Base-by-base conservation (phyloP, 1,140 invertebrate genomes). In the Eriocheir sinensis region DNA sequence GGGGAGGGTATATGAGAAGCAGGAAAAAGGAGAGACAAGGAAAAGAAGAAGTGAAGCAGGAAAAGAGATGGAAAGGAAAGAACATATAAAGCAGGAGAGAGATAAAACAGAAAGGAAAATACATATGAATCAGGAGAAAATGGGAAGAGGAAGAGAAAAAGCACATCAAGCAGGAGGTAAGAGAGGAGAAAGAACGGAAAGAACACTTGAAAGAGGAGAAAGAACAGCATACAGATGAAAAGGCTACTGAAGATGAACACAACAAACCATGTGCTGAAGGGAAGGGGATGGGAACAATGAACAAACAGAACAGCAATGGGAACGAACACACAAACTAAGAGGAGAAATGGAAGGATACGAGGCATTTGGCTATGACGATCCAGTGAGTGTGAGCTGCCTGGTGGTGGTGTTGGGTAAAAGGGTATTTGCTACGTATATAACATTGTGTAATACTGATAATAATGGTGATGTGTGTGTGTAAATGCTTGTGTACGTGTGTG, bases 361-460 rank as follows among this genome's bases (percentile, higher is more conserved):
- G 48, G 21, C 48, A 72, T 72, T n/a, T 72, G 60, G 9, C 27
- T 21, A 72, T 72, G 60, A 72, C 27, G n/a, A 72, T 12, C 2
- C 48, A 53, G 48, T 53, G 48, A 17, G 27, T n/a, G 1, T 72
- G 27, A 27, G 27, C n/a, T n/a, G 60, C 21, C n/a, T 72, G 60
- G 60, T 72, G 60, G 60, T 72, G 60, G 17, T 72, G 27, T n/a
- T 40, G 85, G 34, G 85, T 88, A 15, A 38, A 36, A 12, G 36
- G 34, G 40, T 88, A 36, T 88, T 30, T 88, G 85, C 17, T 88
- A 36, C 36, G 85, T 40, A 27, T 88, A 88, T 88, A 88, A 36
- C 21, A 6, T 34, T 36, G 12, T 88, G 36, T 27, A 88, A 88
- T 88, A 88, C 9, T 34, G 6, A 88, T 88, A 36, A 88, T 88